These are phyloP conservation scores for Ictalurus punctatus DNA, from an alignment of 2,113 vertebrate species.

Conservation along the genomic window DNA sequence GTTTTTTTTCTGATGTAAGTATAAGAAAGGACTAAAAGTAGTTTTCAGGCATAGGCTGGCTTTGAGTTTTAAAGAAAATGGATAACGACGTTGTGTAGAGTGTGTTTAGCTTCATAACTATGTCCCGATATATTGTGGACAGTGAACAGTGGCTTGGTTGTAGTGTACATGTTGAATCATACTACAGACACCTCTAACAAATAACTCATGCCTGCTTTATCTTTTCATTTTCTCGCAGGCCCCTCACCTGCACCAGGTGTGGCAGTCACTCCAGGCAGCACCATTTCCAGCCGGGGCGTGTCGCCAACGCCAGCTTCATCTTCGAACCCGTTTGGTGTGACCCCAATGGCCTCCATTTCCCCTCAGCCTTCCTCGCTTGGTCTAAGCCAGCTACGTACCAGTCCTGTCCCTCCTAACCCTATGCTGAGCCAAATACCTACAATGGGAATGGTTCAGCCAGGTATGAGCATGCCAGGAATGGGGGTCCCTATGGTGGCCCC, in stretches of 20 bases:
- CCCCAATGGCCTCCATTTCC: slow-evolving; percentile 70
- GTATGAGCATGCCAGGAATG: slow-evolving; percentile 68
- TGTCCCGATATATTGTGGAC: neutral
- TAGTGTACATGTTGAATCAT: neutral
- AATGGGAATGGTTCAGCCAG: slow-evolving; percentile 67
- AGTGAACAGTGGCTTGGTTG: neutral
- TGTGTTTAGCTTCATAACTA: neutral
- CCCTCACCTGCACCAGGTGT: slow-evolving; percentile 72
- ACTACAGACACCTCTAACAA: neutral
- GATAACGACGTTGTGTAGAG: neutral
- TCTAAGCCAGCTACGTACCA: slow-evolving; percentile 83
- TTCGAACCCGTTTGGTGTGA: slow-evolving; percentile 67
- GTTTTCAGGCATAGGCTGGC: neutral
- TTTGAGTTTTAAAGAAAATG: neutral
- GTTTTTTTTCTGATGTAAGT: neutral
- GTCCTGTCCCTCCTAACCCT: slow-evolving; percentile 80
- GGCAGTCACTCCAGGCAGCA: slow-evolving; percentile 68
- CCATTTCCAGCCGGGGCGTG: slow-evolving; percentile 74
- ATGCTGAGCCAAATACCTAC: slow-evolving; percentile 69
- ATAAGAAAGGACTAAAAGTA: neutral
- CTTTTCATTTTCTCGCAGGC: slow-evolving; percentile 54
- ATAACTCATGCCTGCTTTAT: too few species aligned
- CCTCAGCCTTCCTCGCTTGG: slow-evolving; percentile 79
- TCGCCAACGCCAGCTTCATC: slow-evolving; percentile 69
- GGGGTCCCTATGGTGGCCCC: slow-evolving; percentile 64